phyloP scores from a whole-genome alignment of 2,113 vertebrate species.

The Cettia cetti region DNA sequence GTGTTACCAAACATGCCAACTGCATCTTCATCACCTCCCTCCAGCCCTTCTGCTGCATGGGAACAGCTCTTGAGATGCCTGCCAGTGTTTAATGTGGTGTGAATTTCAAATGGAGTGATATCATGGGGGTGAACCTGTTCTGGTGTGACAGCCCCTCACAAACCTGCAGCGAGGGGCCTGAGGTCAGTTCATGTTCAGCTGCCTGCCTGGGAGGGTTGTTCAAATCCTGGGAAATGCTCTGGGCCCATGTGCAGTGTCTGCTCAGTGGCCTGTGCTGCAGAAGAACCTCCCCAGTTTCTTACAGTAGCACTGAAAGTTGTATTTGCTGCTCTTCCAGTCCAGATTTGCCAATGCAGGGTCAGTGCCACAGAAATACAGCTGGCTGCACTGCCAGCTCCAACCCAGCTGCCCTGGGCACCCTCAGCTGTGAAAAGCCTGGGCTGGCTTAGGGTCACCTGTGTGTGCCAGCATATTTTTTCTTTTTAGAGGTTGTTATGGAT shows the following conservation, averaged over 20 bases:
- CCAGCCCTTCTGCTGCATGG: background rate
- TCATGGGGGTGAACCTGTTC: fast-evolving
- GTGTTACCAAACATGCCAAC: background rate
- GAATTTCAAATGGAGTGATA: background rate
- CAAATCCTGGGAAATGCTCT: background rate
- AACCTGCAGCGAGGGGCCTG: background rate
- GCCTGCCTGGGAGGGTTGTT: background rate
- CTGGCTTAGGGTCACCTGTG: background rate
- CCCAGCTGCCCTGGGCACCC: background rate
- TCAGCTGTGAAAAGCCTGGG: background rate
- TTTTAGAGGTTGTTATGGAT: background rate
- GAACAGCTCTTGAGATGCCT: background rate
- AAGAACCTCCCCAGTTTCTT: background rate
- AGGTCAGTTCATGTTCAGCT: background rate
- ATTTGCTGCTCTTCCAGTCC: background rate
- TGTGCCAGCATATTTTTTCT: background rate
- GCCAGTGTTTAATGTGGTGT: background rate
- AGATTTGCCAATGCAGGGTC: background rate
- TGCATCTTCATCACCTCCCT: background rate
- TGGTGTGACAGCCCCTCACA: background rate
- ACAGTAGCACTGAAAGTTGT: background rate
- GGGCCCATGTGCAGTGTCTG: background rate
- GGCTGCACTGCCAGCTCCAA: background rate
- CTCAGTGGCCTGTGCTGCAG: background rate
- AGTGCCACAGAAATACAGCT: background rate